A percentile compares a stretch with the other conserved stretches of the same genome.
These are phyloP conservation scores for Callithrix jacchus DNA, from an alignment of 2,113 vertebrate genomes.

Conservation along the genomic window DNA sequence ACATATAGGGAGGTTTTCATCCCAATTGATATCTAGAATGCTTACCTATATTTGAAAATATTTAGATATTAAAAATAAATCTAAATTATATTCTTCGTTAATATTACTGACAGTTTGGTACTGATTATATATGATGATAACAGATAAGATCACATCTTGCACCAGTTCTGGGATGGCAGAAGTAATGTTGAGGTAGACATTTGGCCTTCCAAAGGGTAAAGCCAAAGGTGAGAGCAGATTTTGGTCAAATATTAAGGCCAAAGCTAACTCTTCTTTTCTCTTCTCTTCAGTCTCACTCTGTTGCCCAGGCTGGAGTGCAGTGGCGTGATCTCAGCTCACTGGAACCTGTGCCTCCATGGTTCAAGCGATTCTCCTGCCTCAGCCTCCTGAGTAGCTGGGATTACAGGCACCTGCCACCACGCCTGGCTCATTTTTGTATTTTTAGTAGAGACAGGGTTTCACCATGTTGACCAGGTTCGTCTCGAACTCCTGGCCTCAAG, in stretches of 20 bases:
- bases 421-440: too few species aligned
- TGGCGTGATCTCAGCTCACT: too few species aligned
- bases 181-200: background rate
- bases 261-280: too few species aligned
- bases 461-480: too few species aligned
- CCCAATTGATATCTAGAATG: background rate
- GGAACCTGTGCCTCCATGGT: too few species aligned
- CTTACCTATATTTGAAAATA: background rate
- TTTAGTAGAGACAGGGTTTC: too few species aligned
- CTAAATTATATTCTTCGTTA: background rate
- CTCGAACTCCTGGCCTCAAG: too few species aligned
- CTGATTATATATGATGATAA: background rate
- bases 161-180: background rate
- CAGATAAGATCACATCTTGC: background rate
- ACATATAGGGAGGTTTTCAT: background rate
- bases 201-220: background rate
- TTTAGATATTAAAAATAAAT: slow-evolving; percentile 16
- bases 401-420: too few species aligned
- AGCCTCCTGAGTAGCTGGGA: too few species aligned
- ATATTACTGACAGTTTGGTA: background rate
- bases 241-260: background rate
- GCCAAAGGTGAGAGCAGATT: slow-evolving; percentile 1
- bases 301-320: too few species aligned
- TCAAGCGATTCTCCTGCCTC: too few species aligned
- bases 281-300: too few species aligned